Evolutionary conservation across 64 coral and sea anemone species (phyloP).

Genomic region (Dendronephthya gigantea): DNA sequence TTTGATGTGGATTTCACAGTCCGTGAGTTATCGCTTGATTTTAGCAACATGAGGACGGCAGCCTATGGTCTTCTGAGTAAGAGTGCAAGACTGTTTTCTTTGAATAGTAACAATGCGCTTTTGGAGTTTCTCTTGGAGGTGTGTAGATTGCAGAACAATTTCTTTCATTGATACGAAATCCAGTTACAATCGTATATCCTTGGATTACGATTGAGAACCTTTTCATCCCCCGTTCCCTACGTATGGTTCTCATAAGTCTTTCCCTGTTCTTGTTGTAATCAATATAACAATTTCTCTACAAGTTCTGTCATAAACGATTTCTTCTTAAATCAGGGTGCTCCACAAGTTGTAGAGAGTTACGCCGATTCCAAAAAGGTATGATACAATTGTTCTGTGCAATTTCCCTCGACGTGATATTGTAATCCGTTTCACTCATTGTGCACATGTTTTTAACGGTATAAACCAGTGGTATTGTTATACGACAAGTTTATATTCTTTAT

Average conservation of each 20-base stretch:
- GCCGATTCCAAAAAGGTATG: constrained; percentile 95
- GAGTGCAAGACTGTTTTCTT: constrained; percentile 82
- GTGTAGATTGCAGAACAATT: background rate
- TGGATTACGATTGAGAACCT: too few relatives aligned
- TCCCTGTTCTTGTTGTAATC: too few relatives aligned
- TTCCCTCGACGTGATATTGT: background rate
- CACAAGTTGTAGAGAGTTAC: constrained; percentile 84
- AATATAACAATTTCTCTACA: too few relatives aligned
- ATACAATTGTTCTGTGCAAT: background rate
- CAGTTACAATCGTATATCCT: too few relatives aligned
- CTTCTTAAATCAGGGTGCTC: constrained; percentile 61
- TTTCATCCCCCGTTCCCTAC: too few relatives aligned
- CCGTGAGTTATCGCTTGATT: constrained; percentile 89
- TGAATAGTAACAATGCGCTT: constrained; percentile 79
- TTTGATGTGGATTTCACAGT: constrained; percentile 98
- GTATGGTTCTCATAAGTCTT: too few relatives aligned
- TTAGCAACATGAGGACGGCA: constrained; percentile 88
- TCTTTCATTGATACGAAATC: too few relatives aligned
- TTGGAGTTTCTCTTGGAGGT: constrained; percentile 94
- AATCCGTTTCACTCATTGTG: too few relatives aligned
- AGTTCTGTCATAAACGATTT: too few relatives aligned
- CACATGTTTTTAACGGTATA: background rate
- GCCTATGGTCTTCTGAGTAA: constrained; percentile 89
- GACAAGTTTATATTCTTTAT: background rate
- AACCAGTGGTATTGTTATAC: background rate